Conservation (phyloP, 2,113 vertebrate genomes). For the Prunella himalayana region DNA sequence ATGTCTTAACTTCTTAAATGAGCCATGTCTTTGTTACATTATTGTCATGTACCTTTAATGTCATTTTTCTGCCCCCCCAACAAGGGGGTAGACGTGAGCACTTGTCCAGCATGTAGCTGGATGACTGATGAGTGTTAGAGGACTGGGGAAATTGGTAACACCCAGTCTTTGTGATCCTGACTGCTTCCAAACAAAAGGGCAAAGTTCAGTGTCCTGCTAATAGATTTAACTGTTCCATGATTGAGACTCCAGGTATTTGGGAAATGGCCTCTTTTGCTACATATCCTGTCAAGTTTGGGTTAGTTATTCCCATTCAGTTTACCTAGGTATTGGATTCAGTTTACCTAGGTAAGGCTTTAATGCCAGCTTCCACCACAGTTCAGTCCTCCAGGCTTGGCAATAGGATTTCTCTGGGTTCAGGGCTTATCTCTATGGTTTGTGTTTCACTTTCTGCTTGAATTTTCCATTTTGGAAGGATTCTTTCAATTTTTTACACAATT, state of each 20-base stretch:
- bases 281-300: background rate
- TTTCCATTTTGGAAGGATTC: background rate
- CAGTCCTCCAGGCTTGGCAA: background rate
- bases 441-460: background rate
- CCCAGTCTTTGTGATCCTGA: background rate
- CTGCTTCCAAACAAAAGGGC: background rate
- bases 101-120: background rate
- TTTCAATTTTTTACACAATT: background rate
- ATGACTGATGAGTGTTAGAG: background rate
- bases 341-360: background rate
- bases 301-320: background rate
- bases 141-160: background rate
- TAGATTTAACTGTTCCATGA: background rate
- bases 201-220: background rate
- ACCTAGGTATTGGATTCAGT: background rate
- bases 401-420: background rate
- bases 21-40: accelerated
- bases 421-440: background rate
- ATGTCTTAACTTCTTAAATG: background rate
- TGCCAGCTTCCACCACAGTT: background rate
- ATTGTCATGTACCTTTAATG: background rate
- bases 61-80: background rate
- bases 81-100: background rate
- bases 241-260: background rate
- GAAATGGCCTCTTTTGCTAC: background rate